Base-by-base conservation (phyloP, 2,888 invertebrate genomes). In the Plebejus melissa region DNA sequence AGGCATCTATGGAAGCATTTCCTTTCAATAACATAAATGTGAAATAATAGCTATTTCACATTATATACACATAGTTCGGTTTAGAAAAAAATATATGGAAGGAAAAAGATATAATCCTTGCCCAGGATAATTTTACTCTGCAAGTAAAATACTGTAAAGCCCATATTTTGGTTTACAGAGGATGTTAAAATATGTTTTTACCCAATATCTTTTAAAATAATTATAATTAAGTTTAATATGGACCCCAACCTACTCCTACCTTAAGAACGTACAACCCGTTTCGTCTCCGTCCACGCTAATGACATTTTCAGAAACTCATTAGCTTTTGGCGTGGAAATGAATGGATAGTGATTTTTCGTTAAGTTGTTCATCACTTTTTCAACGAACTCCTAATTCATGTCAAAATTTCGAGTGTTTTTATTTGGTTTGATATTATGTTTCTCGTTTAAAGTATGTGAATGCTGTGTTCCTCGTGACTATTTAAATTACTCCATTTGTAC, bases 261-360 rank as follows among this genome's bases (percentile, higher is more conserved):
- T 65, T 65, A 36, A 65, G 65, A 65, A 32, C 65, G 28, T 28
- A 65, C 65, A 65, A 65, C 65, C 32, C 65, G 65, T 36, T 65
- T 65, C 32, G 65, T 65, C 65, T 65, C 65, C 32, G 65, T 65
- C 32, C 65, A 36, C 65, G 65, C 65, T 65, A 65, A 65, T 65
- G 65, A 65, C 13, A 65, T 65, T 65, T 65, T 65, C 65, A 65
- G 65, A 65, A 65, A 65, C 65, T 65, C 65, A 65, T 65, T 65
- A 65, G 65, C 65, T 0, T 65, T 65, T 65, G 65, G 32, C 65
- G 65, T 36, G 32, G 13, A 65, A 65, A 65, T 36, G 65, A 65
- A 65, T 65, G 32, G 65, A 65, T 65, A 65, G 32, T 36, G 32
- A 65, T 65, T 65, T 65, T 65, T 65, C 65, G 65, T 36, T 32